Conservation (phyloP, 1,140 invertebrate species). For the Drosophila rhopaloa region DNA sequence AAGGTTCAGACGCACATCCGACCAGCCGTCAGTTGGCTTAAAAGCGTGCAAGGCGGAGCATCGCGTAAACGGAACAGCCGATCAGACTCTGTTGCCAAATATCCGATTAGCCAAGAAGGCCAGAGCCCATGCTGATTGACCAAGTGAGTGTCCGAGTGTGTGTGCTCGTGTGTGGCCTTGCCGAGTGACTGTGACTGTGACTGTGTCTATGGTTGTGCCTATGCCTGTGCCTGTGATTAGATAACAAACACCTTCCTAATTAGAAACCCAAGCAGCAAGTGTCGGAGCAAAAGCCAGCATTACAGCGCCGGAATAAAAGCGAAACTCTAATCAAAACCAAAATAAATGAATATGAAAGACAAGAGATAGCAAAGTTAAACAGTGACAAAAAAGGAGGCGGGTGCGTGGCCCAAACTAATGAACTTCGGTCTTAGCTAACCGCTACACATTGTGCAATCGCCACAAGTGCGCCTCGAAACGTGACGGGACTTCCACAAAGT, state of each 20-base stretch:
- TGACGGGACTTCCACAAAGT: slow-evolving; percentile 48
- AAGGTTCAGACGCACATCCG: slow-evolving; percentile 80
- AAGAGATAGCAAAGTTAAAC: background rate
- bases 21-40: slow-evolving; percentile 74
- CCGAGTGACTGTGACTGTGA: slow-evolving; percentile 33
- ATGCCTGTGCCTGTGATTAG: slow-evolving; percentile 55
- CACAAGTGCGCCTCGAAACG: slow-evolving; percentile 54
- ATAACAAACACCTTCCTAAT: slow-evolving; percentile 67
- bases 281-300: slow-evolving; percentile 25
- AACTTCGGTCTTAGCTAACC: slow-evolving; percentile 39
- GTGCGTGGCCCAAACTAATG: slow-evolving; percentile 46
- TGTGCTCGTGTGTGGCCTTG: slow-evolving; percentile 33
- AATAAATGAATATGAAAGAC: slow-evolving; percentile 14
- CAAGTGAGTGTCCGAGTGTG: slow-evolving; percentile 39
- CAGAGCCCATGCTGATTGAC: slow-evolving; percentile 12
- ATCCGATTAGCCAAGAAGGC: slow-evolving; percentile 21
- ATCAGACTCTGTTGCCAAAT: slow-evolving; percentile 29
- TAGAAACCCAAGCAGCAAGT: slow-evolving; percentile 46
- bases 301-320: slow-evolving; percentile 24
- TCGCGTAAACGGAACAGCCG: slow-evolving; percentile 55
- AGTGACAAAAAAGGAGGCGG: slow-evolving; percentile 10
- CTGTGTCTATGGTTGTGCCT: too few species aligned
- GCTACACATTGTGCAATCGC: slow-evolving; percentile 66
- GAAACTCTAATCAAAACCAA: slow-evolving; percentile 46
- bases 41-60: slow-evolving; percentile 69